These are phyloP conservation scores for Symphodus melops DNA, from an alignment of 2,113 vertebrate genomes.

Conservation along the genomic window DNA sequence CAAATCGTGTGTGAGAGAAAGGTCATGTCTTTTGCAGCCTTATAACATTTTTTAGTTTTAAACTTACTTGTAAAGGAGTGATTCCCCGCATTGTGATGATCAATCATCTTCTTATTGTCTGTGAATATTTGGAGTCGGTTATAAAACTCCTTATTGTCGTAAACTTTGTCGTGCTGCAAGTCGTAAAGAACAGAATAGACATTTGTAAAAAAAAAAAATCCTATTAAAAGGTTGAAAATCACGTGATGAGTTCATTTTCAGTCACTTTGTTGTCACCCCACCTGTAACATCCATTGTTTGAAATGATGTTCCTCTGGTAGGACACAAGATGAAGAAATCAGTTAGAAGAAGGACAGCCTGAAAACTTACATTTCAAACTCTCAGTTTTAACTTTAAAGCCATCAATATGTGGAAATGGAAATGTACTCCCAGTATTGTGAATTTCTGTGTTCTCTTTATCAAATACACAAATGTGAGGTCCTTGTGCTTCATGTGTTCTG, in stretches of 20 bases:
- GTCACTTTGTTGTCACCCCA: slow-evolving; percentile 32
- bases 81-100: slow-evolving; percentile 85
- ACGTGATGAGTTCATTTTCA: not conserved
- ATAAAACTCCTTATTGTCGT: slow-evolving; percentile 76
- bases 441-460: no score
- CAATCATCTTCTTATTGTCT: slow-evolving; percentile 78
- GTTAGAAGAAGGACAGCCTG: not conserved
- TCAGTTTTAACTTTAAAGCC: not conserved
- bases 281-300: slow-evolving; percentile 86
- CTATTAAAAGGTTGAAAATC: not conserved
- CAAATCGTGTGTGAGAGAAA: not conserved
- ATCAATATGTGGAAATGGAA: not conserved
- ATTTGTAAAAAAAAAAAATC: no score
- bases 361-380: not conserved
- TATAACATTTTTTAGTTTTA: not conserved
- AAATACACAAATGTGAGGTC: no score
- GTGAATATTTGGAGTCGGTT: slow-evolving; percentile 80
- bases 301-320: slow-evolving; percentile 83
- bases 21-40: not conserved
- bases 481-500: not conserved
- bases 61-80: slow-evolving; percentile 85
- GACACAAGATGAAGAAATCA: not conserved
- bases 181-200: not conserved
- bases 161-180: slow-evolving; percentile 81
- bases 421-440: not conserved